Evolutionary conservation across 2,113 vertebrate species (phyloP).

Genomic region (Beaufortia kweichowensis): DNA sequence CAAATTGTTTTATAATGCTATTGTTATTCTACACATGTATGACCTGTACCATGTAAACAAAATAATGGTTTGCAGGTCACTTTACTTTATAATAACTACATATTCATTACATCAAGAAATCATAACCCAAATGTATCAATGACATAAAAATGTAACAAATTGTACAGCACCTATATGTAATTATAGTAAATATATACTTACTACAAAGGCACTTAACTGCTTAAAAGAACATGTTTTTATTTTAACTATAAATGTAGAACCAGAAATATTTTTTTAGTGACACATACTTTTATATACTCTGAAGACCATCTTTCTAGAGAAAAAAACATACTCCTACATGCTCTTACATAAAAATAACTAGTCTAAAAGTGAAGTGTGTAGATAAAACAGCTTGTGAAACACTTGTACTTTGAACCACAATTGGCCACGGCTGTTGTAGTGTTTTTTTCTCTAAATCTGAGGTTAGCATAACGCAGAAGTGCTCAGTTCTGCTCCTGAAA

Average conservation of each 20-base stretch:
- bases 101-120: not conserved
- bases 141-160: not conserved
- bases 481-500: not conserved
- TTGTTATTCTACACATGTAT: too few relatives aligned
- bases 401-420: not conserved
- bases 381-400: not conserved
- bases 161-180: not conserved
- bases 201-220: conserved; percentile 24
- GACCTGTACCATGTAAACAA: not conserved
- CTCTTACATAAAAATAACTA: not conserved
- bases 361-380: not conserved
- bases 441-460: not conserved
- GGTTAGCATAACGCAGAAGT: not conserved
- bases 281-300: not conserved
- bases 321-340: too few relatives aligned
- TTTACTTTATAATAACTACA: not conserved
- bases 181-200: not conserved
- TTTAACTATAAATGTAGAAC: not conserved
- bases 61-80: not conserved
- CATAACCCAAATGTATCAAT: too few relatives aligned
- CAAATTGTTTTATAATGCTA: too few relatives aligned
- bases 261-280: not conserved
- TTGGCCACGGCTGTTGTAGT: not conserved
- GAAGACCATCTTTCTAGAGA: not conserved
- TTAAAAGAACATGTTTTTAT: not conserved